A percentile compares a stretch with the other conserved stretches of the same genome.
Conservation (phyloP, 2,888 invertebrate genomes). For the Dorcus hopei region DNA sequence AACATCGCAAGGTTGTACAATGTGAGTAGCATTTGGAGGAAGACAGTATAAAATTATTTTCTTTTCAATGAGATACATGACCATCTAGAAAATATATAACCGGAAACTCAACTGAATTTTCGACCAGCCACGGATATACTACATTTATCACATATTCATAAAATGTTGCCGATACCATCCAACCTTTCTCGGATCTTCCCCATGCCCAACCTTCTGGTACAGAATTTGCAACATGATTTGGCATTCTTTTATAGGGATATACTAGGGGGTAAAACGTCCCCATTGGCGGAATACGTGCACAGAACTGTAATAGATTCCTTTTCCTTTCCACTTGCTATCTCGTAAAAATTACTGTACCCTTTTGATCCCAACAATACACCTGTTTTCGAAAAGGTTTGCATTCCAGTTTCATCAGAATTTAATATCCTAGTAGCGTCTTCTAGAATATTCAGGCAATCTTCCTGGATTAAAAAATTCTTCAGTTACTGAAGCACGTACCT, state of each 20-base stretch:
- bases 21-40: too few relatives aligned
- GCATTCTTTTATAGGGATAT: slow-evolving; percentile 24
- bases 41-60: too few relatives aligned
- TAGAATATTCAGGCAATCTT: neutral
- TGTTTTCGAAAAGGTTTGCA: neutral
- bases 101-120: neutral
- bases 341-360: neutral
- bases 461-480: neutral
- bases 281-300: slow-evolving; percentile 8
- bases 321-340: neutral
- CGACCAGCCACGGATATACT: slow-evolving; percentile 21
- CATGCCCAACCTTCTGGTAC: slow-evolving; percentile 25
- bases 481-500: neutral
- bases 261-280: slow-evolving; percentile 19
- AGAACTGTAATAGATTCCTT: slow-evolving; percentile 6
- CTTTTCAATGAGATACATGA: too few relatives aligned
- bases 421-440: neutral
- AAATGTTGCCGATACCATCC: slow-evolving; percentile 28
- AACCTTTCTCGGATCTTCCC: slow-evolving; percentile 23
- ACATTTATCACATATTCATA: slow-evolving; percentile 25
- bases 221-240: slow-evolving; percentile 16
- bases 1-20: too few relatives aligned
- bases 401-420: neutral
- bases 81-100: neutral
- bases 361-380: neutral